Percentiles rank a stretch among this genome's conserved stretches.
Conservation (phyloP, 2,888 invertebrate species). For the Athrips mouffetella region DNA sequence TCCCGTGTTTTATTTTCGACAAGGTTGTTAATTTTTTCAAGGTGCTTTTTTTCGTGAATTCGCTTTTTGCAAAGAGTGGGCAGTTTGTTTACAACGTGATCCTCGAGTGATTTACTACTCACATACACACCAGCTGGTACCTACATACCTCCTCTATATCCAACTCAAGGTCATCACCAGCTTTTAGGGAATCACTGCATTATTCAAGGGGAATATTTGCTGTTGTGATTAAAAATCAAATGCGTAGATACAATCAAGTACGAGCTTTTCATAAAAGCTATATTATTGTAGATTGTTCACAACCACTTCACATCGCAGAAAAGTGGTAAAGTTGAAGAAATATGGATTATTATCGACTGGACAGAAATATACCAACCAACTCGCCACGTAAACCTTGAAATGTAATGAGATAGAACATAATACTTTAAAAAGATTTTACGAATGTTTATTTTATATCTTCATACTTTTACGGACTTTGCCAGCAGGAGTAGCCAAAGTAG, state of each 20-base stretch:
- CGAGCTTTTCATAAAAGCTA: background rate
- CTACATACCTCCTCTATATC: conserved; percentile 35
- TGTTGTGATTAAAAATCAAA: background rate
- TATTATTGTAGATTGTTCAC: background rate
- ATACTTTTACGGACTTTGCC: too few relatives aligned
- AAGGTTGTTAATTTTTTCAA: conserved; percentile 47
- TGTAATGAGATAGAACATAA: too few relatives aligned
- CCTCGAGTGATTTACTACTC: conserved; percentile 51
- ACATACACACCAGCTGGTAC: conserved; percentile 38
- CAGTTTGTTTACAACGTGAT: conserved; percentile 57
- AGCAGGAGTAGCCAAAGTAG: too few relatives aligned
- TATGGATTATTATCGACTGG: too few relatives aligned
- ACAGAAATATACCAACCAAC: too few relatives aligned
- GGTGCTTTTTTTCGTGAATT: conserved; percentile 39
- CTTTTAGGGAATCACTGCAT: conserved; percentile 33
- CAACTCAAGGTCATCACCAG: conserved; percentile 51
- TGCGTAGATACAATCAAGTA: background rate
- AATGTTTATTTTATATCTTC: too few relatives aligned
- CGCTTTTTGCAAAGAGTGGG: conserved; percentile 51
- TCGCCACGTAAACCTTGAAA: too few relatives aligned
- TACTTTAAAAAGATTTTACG: too few relatives aligned
- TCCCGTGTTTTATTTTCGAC: conserved; percentile 40
- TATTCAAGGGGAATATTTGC: background rate
- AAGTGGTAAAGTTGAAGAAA: background rate
- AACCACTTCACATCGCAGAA: background rate